Conservation (phyloP, 1,140 invertebrate species). For the Mesaphorura yosii region DNA sequence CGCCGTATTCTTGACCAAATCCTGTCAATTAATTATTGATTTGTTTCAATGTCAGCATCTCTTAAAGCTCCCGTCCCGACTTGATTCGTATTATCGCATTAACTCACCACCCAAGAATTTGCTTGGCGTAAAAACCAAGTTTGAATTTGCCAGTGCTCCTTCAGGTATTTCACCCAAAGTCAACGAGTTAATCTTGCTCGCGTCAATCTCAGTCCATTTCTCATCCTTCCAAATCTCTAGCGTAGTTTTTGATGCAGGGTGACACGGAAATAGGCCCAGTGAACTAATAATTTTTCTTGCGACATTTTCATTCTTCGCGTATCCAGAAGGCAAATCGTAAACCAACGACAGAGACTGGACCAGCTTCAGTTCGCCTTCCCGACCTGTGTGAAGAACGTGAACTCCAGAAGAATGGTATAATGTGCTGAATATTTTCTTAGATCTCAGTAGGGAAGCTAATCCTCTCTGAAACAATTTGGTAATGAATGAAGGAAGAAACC, state of each 20-base stretch:
- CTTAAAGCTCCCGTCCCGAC: background rate
- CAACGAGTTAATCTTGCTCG: conserved; percentile 17
- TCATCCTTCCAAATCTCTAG: conserved; percentile 21
- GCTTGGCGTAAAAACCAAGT: conserved; percentile 25
- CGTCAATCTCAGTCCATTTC: conserved; percentile 15
- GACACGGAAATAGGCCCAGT: conserved; percentile 25
- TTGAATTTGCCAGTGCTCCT: background rate
- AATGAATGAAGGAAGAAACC: no score
- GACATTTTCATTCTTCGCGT: conserved; percentile 17
- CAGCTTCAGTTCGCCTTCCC: conserved; percentile 20
- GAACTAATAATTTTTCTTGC: conserved; percentile 21
- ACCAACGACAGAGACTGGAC: conserved; percentile 24
- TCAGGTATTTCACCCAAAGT: conserved; percentile 18
- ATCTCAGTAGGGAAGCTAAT: conserved; percentile 74
- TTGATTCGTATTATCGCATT: no score
- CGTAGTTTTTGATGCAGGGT: conserved; percentile 18
- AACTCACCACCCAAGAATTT: conserved; percentile 30
- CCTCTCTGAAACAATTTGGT: conserved; percentile 57
- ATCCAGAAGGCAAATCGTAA: conserved; percentile 14
- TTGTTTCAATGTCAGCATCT: conserved; percentile 1
- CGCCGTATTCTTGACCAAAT: conserved; percentile 70
- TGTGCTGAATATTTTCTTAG: conserved; percentile 79
- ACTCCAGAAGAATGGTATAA: conserved; percentile 84
- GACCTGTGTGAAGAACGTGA: conserved; percentile 46
- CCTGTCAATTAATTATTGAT: conserved; percentile 33